Evolutionary conservation across 1,140 invertebrate species (phyloP).

Genomic region (Maconellicoccus hirsutus): DNA sequence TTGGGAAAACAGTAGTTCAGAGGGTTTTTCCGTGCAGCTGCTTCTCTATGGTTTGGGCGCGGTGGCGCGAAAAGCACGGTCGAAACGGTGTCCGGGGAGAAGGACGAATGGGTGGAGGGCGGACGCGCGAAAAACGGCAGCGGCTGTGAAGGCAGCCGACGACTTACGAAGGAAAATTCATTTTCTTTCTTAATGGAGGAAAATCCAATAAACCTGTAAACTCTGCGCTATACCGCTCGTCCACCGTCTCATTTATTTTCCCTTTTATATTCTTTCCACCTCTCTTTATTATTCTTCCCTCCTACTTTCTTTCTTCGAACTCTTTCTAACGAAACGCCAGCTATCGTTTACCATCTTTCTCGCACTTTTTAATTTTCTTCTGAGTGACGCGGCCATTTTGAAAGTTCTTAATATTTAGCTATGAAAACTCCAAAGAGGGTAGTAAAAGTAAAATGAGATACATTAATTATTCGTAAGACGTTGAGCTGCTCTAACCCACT

Average conservation of each 20-base stretch:
- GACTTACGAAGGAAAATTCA: constrained; percentile 18
- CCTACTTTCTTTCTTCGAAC: constrained; percentile 26
- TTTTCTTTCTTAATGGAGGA: constrained; percentile 22
- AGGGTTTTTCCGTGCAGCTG: constrained; percentile 1
- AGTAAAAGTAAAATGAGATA: constrained; percentile 32
- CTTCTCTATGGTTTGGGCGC: background rate
- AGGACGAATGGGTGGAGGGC: too few species aligned
- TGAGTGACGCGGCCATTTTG: constrained; percentile 30
- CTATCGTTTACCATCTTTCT: constrained; percentile 26
- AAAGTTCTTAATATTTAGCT: constrained; percentile 32
- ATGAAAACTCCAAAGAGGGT: constrained; percentile 29
- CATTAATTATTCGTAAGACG: constrained; percentile 30
- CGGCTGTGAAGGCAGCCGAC: background rate
- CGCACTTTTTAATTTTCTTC: constrained; percentile 31
- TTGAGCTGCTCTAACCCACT: constrained; percentile 14
- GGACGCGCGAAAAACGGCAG: background rate
- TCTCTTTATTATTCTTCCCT: constrained; percentile 20
- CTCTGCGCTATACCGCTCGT: constrained; percentile 14
- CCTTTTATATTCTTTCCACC: constrained; percentile 21
- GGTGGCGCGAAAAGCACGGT: background rate
- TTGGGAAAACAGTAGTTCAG: background rate
- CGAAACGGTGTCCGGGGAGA: background rate
- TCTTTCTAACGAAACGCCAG: constrained; percentile 21
- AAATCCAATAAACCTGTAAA: constrained; percentile 22
- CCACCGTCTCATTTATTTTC: constrained; percentile 20